Evolutionary conservation across 2,888 invertebrate species (phyloP).

Genomic region (Cataglyphis cursor): DNA sequence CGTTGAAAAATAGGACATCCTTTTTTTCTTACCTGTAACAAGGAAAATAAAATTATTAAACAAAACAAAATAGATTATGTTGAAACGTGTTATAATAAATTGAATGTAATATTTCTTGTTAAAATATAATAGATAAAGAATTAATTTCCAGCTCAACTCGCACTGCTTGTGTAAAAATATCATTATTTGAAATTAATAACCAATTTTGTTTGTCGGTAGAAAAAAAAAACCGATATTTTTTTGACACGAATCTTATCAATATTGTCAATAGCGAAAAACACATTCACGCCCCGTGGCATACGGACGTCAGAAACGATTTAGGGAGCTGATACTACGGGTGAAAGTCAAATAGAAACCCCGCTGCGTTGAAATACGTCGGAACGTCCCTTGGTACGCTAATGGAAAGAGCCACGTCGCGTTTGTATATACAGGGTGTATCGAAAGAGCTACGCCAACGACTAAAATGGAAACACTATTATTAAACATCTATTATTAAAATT

Average conservation of each 20-base stretch:
- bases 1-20: background rate
- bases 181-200: slow-evolving; percentile 63
- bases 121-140: background rate
- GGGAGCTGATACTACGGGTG: slow-evolving; percentile 68
- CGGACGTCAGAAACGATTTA: slow-evolving; percentile 78
- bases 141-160: background rate
- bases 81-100: background rate
- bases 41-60: slow-evolving; percentile 18
- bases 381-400: slow-evolving; percentile 70
- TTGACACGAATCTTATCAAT: slow-evolving; percentile 62
- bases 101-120: background rate
- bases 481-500: slow-evolving; percentile 41
- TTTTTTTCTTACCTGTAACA: slow-evolving; percentile 65
- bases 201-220: slow-evolving; percentile 42
- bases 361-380: slow-evolving; percentile 75
- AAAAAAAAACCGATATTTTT: slow-evolving; percentile 22
- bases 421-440: slow-evolving; percentile 59
- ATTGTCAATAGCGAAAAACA: slow-evolving; percentile 61
- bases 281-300: slow-evolving; percentile 78
- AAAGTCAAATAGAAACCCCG: slow-evolving; percentile 80
- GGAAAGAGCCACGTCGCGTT: slow-evolving; percentile 62
- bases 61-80: background rate
- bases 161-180: background rate
- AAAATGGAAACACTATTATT: slow-evolving; percentile 14
- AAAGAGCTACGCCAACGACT: background rate